phyloP scores from a whole-genome alignment of 2,797 vertebrate genomes.

The Crocodylus rhombifer region DNA sequence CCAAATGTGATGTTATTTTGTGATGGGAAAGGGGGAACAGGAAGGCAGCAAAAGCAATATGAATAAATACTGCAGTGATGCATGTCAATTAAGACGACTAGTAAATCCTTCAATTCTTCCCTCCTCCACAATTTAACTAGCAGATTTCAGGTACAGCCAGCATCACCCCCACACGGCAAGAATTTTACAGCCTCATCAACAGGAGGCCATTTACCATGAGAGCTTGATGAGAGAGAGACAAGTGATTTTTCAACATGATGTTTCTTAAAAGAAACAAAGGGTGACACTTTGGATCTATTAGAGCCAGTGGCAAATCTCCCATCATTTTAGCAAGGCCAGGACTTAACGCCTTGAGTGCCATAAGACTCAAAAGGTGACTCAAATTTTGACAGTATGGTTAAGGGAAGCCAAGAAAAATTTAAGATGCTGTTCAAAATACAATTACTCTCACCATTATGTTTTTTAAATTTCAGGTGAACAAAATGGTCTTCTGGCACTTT shows the following conservation, averaged over 20 bases:
- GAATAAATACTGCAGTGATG: background rate
- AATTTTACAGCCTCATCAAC: background rate
- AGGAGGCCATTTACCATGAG: background rate
- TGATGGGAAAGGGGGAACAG: background rate
- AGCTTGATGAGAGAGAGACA: background rate
- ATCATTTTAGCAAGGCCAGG: background rate
- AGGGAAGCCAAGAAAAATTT: background rate
- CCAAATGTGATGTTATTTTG: background rate
- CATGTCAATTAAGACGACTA: background rate
- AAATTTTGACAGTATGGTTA: slow-evolving; percentile 6
- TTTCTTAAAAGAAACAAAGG: slow-evolving; percentile 5
- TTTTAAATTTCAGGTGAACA: slow-evolving; percentile 7
- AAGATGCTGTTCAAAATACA: background rate
- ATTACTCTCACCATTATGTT: background rate
- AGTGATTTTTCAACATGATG: background rate
- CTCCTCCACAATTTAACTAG: background rate
- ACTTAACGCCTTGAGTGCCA: background rate
- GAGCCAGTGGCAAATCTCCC: background rate
- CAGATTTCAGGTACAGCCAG: background rate
- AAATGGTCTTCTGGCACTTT: background rate
- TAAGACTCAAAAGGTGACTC: background rate
- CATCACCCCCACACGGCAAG: background rate
- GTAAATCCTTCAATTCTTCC: background rate
- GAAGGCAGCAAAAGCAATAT: background rate
- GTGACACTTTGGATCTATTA: background rate